These are phyloP conservation scores for Felis catus DNA, from an alignment of 2,113 vertebrate genomes.

Conservation along the genomic window DNA sequence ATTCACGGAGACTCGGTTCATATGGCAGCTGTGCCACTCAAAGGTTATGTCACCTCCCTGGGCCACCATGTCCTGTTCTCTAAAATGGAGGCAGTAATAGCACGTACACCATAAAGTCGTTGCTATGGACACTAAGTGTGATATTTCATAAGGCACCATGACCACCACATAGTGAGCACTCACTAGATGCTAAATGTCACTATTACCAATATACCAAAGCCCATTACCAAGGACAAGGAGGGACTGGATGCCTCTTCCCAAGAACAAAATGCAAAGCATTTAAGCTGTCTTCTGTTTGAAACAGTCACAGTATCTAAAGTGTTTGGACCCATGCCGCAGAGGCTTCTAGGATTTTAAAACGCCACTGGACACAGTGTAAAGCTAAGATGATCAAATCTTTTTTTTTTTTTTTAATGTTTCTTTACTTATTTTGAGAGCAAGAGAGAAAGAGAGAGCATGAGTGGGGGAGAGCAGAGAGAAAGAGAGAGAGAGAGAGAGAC, in stretches of 20 bases:
- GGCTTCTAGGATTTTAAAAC: neutral
- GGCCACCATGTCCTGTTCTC: neutral
- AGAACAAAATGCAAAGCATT: neutral
- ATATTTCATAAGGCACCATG: neutral
- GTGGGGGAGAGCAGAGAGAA: too few relatives aligned
- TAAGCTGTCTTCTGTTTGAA: neutral
- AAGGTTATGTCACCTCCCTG: neutral
- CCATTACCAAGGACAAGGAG: neutral
- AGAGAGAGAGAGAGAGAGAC: neutral
- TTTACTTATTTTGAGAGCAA: neutral
- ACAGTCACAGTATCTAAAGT: neutral
- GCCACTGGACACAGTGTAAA: neutral
- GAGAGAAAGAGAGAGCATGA: neutral
- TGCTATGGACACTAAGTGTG: neutral
- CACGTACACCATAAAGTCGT: neutral
- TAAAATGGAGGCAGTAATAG: neutral
- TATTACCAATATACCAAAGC: neutral
- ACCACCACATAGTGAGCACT: neutral
- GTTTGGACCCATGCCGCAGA: neutral
- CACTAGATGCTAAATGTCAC: neutral
- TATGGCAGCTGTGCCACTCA: neutral
- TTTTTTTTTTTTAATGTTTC: neutral
- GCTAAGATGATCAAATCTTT: neutral
- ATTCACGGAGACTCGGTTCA: neutral
- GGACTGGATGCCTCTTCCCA: neutral